Base-by-base conservation (phyloP, 2,888 invertebrate genomes). In the Imbricaverruca yamaguchii region DNA sequence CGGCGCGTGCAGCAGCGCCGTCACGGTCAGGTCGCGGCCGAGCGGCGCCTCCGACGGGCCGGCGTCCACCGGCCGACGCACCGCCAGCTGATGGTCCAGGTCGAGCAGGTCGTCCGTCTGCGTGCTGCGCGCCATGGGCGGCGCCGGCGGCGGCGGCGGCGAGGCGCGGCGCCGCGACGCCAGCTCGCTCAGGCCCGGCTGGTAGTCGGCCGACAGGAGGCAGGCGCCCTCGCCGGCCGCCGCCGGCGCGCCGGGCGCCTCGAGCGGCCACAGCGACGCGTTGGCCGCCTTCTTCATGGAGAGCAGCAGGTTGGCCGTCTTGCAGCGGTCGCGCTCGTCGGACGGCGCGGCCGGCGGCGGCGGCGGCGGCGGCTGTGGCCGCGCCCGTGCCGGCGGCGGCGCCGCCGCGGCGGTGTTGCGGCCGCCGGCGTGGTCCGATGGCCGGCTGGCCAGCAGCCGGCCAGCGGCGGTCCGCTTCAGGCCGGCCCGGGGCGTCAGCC, bases 151-250 rank as follows among this genome's bases (percentile, higher is more conserved):
- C 39, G 13, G 59, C 74, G 74, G 18, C 18, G 74, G 74, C 53
- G 74, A 74, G 53, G 25, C 74, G 18, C 74, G 39, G 53, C 74
- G 39, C 74, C 53, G 74, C 39, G 74, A 53, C 74, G 18, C 74
- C 74, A 74, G 74, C 74, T 74, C 74, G 21, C 74, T 53, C 53
- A 74, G 53, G 11, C 74, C 74, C 15, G 74, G 74, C 53, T 18
- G 74, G 74, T 74, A 74, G 74, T 74, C 53, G 74, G 12, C 74
- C 7, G 53, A 18, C 18, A 74, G 74, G 15, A 21, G 39, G 11
- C 59, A 13, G 53, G 74, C 74, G 18, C 74, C 69, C 18, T 74
- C 74, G 15, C 74, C 74, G 21, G 53, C 53, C 53, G 74, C 53
- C 15, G 74, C 21, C 12, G 59, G 59, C 69, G 25, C 25, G 39